These are phyloP conservation scores for Dexiosoma caninum DNA, from an alignment of 2,888 invertebrate genomes.

Conservation along the genomic window DNA sequence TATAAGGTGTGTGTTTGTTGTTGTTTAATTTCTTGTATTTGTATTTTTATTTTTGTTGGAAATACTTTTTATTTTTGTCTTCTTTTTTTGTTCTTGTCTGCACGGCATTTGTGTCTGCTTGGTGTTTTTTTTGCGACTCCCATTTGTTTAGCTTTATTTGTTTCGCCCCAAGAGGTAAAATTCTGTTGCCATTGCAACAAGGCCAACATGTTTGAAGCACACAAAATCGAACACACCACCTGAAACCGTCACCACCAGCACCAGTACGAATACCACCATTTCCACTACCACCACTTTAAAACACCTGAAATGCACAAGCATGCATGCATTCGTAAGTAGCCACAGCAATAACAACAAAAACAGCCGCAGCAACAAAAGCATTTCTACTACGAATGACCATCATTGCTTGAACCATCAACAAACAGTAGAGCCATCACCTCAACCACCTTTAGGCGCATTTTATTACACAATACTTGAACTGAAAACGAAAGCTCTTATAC, in stretches of 20 bases:
- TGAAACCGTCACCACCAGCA: not conserved
- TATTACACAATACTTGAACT: slow-evolving; percentile 43
- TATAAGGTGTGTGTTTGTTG: slow-evolving; percentile 55
- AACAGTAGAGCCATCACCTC: slow-evolving; percentile 21
- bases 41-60: slow-evolving; percentile 37
- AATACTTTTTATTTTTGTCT: slow-evolving; percentile 19
- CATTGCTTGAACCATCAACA: slow-evolving; percentile 24
- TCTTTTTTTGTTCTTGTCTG: slow-evolving; percentile 45
- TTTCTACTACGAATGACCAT: slow-evolving; percentile 48
- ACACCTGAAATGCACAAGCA: slow-evolving; percentile 42
- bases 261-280: not conserved
- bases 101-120: slow-evolving; percentile 40
- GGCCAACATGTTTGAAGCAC: slow-evolving; percentile 65
- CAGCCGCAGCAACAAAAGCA: slow-evolving; percentile 12
- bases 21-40: slow-evolving; percentile 63
- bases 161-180: slow-evolving; percentile 50
- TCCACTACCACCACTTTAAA: not conserved
- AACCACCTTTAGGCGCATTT: slow-evolving; percentile 28
- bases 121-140: slow-evolving; percentile 13
- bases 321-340: slow-evolving; percentile 36
- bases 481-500: slow-evolving; percentile 41
- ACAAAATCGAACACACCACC: slow-evolving; percentile 54
- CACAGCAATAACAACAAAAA: slow-evolving; percentile 31
- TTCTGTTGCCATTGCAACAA: slow-evolving; percentile 63
- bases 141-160: slow-evolving; percentile 54